Conservation (phyloP, 2,113 vertebrate genomes). For the Actinemys pallida region DNA sequence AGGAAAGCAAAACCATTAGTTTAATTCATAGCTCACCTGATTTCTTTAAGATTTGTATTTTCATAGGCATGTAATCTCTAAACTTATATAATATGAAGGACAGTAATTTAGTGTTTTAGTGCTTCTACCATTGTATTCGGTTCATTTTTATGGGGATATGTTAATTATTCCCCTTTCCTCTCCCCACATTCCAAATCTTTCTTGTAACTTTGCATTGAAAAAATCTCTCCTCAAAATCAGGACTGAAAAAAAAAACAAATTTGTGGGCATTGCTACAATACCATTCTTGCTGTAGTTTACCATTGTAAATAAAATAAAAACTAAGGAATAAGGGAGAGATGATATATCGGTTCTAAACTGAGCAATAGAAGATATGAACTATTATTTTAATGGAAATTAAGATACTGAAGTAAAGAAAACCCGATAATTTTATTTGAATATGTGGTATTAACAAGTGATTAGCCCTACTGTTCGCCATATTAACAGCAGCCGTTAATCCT, state of each 20-base stretch:
- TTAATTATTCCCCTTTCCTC: neutral
- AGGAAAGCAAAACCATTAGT: neutral
- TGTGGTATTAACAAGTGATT: neutral
- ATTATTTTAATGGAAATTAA: neutral
- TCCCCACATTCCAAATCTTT: neutral
- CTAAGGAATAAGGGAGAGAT: neutral
- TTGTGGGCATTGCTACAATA: neutral
- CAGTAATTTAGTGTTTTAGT: neutral
- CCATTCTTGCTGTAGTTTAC: neutral
- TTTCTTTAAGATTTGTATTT: neutral
- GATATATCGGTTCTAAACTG: neutral
- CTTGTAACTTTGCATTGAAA: slow-evolving; percentile 1
- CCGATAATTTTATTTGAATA: neutral
- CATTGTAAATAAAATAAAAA: neutral
- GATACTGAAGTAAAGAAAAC: neutral
- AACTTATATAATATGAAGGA: neutral
- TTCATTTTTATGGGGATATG: neutral
- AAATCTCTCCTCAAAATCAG: neutral
- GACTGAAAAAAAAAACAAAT: neutral
- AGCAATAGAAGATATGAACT: neutral
- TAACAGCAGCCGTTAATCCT: neutral
- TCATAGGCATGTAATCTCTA: neutral
- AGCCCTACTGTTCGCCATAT: neutral
- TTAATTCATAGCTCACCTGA: neutral
- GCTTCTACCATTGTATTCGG: neutral